A percentile compares a stretch with the other conserved stretches of the same genome.
phyloP scores from a whole-genome alignment of 2,113 vertebrate species.

The Serilophus lunatus region DNA sequence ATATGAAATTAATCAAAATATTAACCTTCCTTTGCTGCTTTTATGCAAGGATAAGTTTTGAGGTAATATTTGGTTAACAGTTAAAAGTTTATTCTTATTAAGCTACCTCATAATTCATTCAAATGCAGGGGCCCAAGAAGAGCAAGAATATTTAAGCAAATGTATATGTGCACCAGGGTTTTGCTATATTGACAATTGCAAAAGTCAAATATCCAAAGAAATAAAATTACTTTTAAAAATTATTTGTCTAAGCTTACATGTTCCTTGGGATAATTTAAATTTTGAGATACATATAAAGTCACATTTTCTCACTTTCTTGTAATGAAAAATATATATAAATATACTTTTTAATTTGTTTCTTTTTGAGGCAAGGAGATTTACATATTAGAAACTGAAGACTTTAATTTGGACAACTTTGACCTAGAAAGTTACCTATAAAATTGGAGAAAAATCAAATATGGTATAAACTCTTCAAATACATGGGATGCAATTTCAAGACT shows the following conservation, averaged over 20 bases:
- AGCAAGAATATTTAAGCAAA: not conserved
- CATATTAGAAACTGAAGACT: not conserved
- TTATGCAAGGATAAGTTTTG: not conserved
- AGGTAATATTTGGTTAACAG: not conserved
- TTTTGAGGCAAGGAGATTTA: not conserved
- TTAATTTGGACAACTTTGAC: not conserved
- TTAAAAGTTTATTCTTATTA: not conserved
- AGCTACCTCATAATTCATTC: not conserved
- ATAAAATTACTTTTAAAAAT: not conserved
- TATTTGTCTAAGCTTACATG: not conserved
- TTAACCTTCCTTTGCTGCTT: not conserved
- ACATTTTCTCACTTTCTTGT: not conserved
- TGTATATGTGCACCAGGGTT: not conserved
- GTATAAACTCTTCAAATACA: not conserved
- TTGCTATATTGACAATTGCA: not conserved
- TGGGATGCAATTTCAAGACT: not conserved
- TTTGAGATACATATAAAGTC: not conserved
- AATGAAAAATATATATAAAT: not conserved
- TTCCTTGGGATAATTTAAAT: not conserved
- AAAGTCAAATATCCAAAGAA: not conserved
- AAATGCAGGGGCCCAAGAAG: not conserved
- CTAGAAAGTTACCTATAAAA: not conserved
- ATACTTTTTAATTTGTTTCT: not conserved
- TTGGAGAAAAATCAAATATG: accelerated
- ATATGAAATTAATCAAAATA: not conserved